Conservation (phyloP, 2,888 invertebrate species). For the Vesta saturnalis region DNA sequence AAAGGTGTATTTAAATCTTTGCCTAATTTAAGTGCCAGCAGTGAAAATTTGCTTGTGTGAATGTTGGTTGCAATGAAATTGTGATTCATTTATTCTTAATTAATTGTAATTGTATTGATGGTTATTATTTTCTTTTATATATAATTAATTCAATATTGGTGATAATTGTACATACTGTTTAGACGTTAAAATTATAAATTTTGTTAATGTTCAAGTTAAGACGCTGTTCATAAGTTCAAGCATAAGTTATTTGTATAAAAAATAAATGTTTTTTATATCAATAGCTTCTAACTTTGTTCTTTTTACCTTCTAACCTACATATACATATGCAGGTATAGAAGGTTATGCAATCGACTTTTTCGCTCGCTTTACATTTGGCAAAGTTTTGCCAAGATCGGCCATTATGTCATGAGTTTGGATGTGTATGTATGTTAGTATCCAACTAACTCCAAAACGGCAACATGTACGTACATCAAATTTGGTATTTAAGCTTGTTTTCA, state of each 20-base stretch:
- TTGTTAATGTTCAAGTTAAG: conserved; percentile 16
- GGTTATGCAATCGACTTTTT: too few relatives aligned
- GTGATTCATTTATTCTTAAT: conserved; percentile 32
- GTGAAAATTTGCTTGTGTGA: conserved; percentile 70
- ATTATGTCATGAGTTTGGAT: too few relatives aligned
- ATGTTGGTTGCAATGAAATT: conserved; percentile 26
- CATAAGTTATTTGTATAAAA: conserved; percentile 9
- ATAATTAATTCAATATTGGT: conserved; percentile 29
- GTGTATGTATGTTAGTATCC: too few relatives aligned
- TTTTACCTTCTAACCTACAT: too few relatives aligned
- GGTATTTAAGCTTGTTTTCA: too few relatives aligned
- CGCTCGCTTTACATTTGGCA: too few relatives aligned
- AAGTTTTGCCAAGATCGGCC: too few relatives aligned
- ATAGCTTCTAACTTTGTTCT: neutral
- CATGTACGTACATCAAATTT: too few relatives aligned
- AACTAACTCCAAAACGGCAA: too few relatives aligned
- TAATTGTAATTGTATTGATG: conserved; percentile 20
- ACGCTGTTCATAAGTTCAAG: conserved; percentile 7
- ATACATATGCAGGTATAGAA: too few relatives aligned
- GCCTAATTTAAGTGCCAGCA: conserved; percentile 77
- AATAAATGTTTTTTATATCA: conserved; percentile 10
- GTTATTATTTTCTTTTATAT: conserved; percentile 23
- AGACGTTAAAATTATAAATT: conserved; percentile 14
- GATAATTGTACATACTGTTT: conserved; percentile 24
- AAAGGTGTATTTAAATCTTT: conserved; percentile 69